Percentiles rank a stretch among this genome's conserved stretches.
These are phyloP conservation scores for Trypoxylus dichotomus DNA, from an alignment of 1,140 invertebrate genomes.

Conservation along the genomic window DNA sequence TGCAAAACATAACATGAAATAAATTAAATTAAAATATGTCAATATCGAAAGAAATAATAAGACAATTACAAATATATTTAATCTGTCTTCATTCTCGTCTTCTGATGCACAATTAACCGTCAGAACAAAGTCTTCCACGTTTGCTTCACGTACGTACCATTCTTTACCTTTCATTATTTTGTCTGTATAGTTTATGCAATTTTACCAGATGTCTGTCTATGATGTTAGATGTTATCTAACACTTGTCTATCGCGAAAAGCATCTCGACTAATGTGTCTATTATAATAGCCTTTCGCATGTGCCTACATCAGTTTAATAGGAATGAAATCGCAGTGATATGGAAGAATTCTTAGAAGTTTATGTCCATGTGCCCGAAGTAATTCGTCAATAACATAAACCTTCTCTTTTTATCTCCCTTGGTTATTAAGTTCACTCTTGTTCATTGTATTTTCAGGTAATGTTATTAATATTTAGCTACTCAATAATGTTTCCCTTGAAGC, in stretches of 20 bases:
- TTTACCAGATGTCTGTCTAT: neutral
- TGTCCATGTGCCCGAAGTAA: neutral
- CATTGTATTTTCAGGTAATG: no score
- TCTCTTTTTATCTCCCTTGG: neutral
- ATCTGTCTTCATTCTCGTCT: no score
- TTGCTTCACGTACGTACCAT: neutral
- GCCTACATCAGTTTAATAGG: constrained; percentile 51
- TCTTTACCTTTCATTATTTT: neutral
- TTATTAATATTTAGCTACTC: neutral
- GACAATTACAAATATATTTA: neutral
- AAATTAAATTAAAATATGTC: neutral
- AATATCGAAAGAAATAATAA: neutral
- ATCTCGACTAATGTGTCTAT: constrained; percentile 30
- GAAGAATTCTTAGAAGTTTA: constrained; percentile 39
- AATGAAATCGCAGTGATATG: constrained; percentile 50
- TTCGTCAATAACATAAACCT: neutral
- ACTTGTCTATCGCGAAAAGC: neutral
- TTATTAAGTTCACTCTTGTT: neutral
- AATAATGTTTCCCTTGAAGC: neutral
- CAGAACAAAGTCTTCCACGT: neutral
- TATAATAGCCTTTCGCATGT: constrained; percentile 41
- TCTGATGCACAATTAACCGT: no score
- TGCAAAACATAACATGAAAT: no score
- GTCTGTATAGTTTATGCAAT: neutral
- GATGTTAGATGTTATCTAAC: neutral